Evolutionary conservation across 2,888 invertebrate genomes (phyloP), one percentile per base, ranked within the genome.

Genomic region (Drosophila barbarae): DNA sequence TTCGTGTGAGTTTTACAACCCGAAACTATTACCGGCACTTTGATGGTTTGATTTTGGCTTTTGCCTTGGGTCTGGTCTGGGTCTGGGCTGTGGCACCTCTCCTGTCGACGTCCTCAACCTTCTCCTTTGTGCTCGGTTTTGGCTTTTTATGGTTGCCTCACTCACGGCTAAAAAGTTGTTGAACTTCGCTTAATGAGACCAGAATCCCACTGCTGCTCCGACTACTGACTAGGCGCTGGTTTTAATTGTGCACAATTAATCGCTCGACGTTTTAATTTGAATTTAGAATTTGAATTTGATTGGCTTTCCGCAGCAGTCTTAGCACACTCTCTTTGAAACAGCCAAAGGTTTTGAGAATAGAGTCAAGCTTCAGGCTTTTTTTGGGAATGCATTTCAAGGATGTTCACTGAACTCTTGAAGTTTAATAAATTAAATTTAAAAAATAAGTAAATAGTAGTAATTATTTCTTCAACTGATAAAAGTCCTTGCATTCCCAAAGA

Each of bases 1-100:
- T 84, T 85, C 84, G 86, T 86, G 86, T 84, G 83, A 86, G 83
- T 82, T 84, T 81, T 86, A 86, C 74, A 84, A 52, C 84, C 71
- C 78, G 69, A 74, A 85, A 83, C 81, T 83, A 79, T 85, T 77
- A 80, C 85, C 81, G 70, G 54, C 84, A 72, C 80, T 83, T 85
- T 85, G 81, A 85, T 82, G 83, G 77, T 85, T 80, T 84, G 84
- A 83, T 85, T 80, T 83, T 67, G 47, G 59, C 68, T 51, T 36
- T 34, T 30, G 46, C 41, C 65, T 74, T 51, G 47, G 23, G 28
- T 34, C 7, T 18, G 0, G 23, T n/a, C n/a, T n/a, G n/a, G n/a
- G 41, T 9, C n/a, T 5, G 21, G 9, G 3, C 36, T 12, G 12
- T 38, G 32, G 18, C 51, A 55, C 50, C 54, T 50, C 50, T 53